These are phyloP conservation scores for Montifringilla adamsi DNA, from an alignment of 2,113 vertebrate species.

Conservation along the genomic window DNA sequence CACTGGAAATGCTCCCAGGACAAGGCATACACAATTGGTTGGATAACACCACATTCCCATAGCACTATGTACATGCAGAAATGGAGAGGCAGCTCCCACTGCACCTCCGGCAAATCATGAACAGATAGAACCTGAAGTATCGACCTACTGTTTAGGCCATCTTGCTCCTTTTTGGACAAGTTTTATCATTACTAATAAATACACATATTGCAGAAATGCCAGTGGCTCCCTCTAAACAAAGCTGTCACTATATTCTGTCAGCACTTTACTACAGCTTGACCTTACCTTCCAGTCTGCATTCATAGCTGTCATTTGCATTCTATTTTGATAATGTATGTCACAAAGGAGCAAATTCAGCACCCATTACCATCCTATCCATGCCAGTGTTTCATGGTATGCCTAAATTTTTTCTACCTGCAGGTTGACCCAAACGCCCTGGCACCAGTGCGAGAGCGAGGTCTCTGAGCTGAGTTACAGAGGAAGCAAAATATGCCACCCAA, in stretches of 20 bases:
- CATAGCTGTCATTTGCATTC: not conserved
- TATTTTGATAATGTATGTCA: not conserved
- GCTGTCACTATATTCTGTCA: not conserved
- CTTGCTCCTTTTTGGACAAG: not conserved
- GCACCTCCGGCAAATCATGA: not conserved
- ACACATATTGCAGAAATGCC: not conserved
- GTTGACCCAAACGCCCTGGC: not conserved
- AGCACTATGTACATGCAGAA: not conserved
- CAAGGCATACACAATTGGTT: fast-evolving
- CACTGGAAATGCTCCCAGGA: not conserved
- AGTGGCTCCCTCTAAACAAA: not conserved
- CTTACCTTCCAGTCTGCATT: not conserved
- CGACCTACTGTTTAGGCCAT: not conserved
- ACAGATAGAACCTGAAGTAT: not conserved
- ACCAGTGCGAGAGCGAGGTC: not conserved
- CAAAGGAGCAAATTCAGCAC: not conserved
- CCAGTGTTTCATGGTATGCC: not conserved
- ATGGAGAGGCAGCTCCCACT: not conserved
- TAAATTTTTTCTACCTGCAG: not conserved
- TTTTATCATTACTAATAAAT: not conserved
- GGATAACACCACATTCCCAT: not conserved
- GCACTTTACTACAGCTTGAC: not conserved
- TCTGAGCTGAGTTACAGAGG: not conserved
- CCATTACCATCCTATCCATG: not conserved
- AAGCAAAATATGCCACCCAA: not conserved